Percentiles rank a stretch among this genome's conserved stretches.
Evolutionary conservation across 1,140 invertebrate species (phyloP).

Genomic region (Zaprionus lachaisei): DNA sequence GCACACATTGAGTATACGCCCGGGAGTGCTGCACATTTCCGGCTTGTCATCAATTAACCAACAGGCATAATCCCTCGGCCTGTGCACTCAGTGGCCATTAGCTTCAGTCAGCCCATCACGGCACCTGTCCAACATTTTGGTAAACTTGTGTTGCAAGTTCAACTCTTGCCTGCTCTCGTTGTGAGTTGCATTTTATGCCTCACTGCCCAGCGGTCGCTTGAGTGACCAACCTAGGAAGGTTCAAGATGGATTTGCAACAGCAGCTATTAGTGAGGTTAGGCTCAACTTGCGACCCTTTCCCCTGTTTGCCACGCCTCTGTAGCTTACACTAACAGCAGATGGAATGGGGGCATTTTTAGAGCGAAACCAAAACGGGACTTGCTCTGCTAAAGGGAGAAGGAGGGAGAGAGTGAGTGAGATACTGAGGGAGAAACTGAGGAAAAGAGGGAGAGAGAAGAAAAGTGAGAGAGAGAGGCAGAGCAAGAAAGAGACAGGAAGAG

Average conservation of each 20-base stretch:
- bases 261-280: constrained; percentile 6
- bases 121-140: not conserved
- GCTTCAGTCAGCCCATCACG: not conserved
- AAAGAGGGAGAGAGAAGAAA: not conserved
- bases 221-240: not conserved
- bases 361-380: constrained; percentile 45
- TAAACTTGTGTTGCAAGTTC: not conserved
- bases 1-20: not conserved
- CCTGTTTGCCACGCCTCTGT: not conserved
- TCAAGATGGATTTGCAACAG: not conserved
- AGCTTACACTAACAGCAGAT: not conserved
- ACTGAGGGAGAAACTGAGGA: not conserved
- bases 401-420: not conserved
- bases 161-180: not conserved
- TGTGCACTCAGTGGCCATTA: constrained; percentile 32
- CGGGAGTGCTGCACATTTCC: not conserved
- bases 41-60: constrained; percentile 35
- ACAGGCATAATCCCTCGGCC: constrained; percentile 12
- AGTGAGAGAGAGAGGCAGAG: not conserved
- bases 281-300: not conserved
- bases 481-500: not conserved
- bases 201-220: not conserved
- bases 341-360: constrained; percentile 48
- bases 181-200: not conserved
- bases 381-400: not conserved